Conservation (phyloP, 2,113 vertebrate genomes). For the Microcebus tavaratra region DNA sequence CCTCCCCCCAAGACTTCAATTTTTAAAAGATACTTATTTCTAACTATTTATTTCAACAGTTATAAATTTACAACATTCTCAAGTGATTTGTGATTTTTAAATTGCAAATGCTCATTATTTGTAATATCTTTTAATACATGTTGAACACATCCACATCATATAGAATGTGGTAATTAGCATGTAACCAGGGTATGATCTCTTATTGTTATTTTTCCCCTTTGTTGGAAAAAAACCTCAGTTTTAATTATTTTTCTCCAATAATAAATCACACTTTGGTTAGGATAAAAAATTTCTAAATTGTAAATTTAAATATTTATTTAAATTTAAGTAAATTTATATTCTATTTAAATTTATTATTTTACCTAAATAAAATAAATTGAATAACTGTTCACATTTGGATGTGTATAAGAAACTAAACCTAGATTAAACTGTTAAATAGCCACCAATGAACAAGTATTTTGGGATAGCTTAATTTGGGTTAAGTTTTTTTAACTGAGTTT, state of each 20-base stretch:
- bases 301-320: background rate
- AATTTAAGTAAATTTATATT: background rate
- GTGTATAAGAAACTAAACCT: background rate
- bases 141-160: constrained; percentile 42
- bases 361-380: background rate
- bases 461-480: background rate
- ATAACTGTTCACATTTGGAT: background rate
- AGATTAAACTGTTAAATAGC: background rate
- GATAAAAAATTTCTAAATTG: background rate
- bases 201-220: constrained; percentile 45
- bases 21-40: constrained; percentile 32
- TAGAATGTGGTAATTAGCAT: constrained; percentile 49
- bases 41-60: constrained; percentile 72
- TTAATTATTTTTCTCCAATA: constrained; percentile 65
- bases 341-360: background rate
- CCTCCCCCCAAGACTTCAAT: background rate
- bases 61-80: background rate
- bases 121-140: constrained; percentile 29
- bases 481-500: background rate
- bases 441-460: constrained; percentile 5
- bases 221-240: constrained; percentile 57
- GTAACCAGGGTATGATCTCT: constrained; percentile 42
- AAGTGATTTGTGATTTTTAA: constrained; percentile 37
- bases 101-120: constrained; percentile 51
- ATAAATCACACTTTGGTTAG: constrained; percentile 71